Evolutionary conservation across 2,888 invertebrate species (phyloP).

Genomic region (Cosmopolites sordidus): DNA sequence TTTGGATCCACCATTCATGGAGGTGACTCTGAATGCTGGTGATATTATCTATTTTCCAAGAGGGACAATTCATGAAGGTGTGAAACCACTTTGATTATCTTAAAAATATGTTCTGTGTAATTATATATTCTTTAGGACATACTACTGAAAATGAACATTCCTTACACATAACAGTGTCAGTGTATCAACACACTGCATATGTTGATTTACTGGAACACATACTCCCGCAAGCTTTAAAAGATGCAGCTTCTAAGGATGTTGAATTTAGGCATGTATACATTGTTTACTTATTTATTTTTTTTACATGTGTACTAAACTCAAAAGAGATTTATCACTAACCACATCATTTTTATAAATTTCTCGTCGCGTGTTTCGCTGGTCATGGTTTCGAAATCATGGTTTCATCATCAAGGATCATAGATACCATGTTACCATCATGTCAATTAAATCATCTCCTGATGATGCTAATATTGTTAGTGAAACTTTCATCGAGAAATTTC

Average conservation of each 20-base stretch:
- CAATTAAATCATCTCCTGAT: too few species aligned
- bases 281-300: too few species aligned
- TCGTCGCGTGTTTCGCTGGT: too few species aligned
- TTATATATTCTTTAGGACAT: conserved; percentile 13
- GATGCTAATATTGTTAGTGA: too few species aligned
- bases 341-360: too few species aligned
- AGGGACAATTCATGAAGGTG: conserved; percentile 81
- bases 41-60: conserved; percentile 93
- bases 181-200: conserved; percentile 87
- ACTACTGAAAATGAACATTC: conserved; percentile 69
- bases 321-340: too few species aligned
- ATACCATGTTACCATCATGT: too few species aligned
- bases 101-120: background rate
- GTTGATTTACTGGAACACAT: conserved; percentile 81
- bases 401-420: too few species aligned
- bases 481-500: too few species aligned
- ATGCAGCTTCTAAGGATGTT: conserved; percentile 65
- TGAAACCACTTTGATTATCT: too few species aligned
- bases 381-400: too few species aligned
- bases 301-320: too few species aligned
- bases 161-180: conserved; percentile 89
- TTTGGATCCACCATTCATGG: conserved; percentile 74
- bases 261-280: conserved; percentile 52
- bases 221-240: conserved; percentile 69
- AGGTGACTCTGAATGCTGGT: conserved; percentile 75